These are phyloP conservation scores for Geodia barretti DNA, from an alignment of 37 sponge, comb jelly and placozoan species.

Conservation along the genomic window DNA sequence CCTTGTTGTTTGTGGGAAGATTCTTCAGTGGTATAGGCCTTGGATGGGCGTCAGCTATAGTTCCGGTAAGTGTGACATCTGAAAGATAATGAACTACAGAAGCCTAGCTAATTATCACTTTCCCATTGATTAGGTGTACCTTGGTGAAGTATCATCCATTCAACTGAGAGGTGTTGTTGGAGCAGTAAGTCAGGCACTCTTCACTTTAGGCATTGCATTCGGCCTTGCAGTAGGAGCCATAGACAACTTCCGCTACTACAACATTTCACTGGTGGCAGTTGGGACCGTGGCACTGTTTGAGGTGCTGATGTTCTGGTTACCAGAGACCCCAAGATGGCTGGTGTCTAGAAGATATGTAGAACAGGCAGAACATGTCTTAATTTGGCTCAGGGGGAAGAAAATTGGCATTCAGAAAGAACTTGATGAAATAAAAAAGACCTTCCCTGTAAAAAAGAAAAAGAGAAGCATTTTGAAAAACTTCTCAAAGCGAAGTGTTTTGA, in stretches of 20 bases:
- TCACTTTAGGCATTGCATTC: background rate
- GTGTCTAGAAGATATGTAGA: constrained; percentile 20
- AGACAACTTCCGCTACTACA: constrained; percentile 14
- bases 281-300: constrained; percentile 10
- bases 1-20: constrained; percentile 19
- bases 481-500: background rate
- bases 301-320: constrained; percentile 6
- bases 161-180: constrained; percentile 13
- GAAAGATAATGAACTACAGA: background rate
- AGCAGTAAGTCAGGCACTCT: background rate
- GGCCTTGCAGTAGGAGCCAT: constrained; percentile 19
- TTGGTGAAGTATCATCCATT: constrained; percentile 17
- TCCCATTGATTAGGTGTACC: constrained; percentile 16
- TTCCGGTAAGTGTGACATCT: constrained; percentile 18
- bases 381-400: constrained; percentile 50
- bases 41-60: constrained; percentile 26
- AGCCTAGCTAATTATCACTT: background rate
- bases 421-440: background rate
- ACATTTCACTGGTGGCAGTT: constrained; percentile 15
- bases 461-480: background rate
- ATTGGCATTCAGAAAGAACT: constrained; percentile 24
- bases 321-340: constrained; percentile 72
- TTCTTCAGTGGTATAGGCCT: constrained; percentile 50
- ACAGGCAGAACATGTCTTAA: constrained; percentile 24
- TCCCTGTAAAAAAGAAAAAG: too few relatives aligned